Evolutionary conservation across 2,797 vertebrate species (phyloP).

Genomic region (Pitangus sulphuratus): DNA sequence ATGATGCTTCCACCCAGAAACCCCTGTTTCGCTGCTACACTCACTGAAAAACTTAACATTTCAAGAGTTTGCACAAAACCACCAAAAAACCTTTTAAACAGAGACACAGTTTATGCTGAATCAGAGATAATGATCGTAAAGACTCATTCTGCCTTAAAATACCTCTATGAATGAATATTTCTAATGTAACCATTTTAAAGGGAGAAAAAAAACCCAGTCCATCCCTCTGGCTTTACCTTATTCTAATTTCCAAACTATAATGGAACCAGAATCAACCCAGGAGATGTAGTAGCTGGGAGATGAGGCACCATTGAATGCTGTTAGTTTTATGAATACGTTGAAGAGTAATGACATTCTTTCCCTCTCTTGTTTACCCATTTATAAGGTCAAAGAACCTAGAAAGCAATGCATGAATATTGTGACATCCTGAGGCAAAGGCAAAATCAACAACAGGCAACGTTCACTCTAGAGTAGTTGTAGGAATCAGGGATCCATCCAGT

Average conservation of each 20-base stretch:
- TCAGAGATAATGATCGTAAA: neutral
- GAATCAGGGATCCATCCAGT: neutral
- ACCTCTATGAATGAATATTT: neutral
- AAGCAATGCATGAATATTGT: neutral
- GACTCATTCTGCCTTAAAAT: neutral
- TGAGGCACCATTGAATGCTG: neutral
- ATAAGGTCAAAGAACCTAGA: constrained; percentile 24
- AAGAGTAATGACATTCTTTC: neutral
- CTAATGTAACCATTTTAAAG: neutral
- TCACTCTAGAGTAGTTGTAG: constrained; percentile 36
- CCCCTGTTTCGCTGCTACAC: neutral
- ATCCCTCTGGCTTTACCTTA: neutral
- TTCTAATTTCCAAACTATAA: neutral
- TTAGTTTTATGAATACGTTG: neutral
- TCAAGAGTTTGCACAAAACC: neutral
- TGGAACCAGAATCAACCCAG: neutral
- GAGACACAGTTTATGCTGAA: neutral
- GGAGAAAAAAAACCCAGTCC: accelerated
- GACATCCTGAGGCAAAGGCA: neutral
- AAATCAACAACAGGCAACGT: constrained; percentile 36
- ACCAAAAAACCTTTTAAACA: neutral
- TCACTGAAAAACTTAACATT: neutral
- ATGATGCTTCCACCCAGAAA: constrained; percentile 1
- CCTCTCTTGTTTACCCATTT: neutral
- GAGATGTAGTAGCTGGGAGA: neutral